A percentile compares a stretch with the other conserved stretches of the same genome.
These are phyloP conservation scores for Pharmacophagus antenor DNA, from an alignment of 2,888 invertebrate species.

Conservation along the genomic window DNA sequence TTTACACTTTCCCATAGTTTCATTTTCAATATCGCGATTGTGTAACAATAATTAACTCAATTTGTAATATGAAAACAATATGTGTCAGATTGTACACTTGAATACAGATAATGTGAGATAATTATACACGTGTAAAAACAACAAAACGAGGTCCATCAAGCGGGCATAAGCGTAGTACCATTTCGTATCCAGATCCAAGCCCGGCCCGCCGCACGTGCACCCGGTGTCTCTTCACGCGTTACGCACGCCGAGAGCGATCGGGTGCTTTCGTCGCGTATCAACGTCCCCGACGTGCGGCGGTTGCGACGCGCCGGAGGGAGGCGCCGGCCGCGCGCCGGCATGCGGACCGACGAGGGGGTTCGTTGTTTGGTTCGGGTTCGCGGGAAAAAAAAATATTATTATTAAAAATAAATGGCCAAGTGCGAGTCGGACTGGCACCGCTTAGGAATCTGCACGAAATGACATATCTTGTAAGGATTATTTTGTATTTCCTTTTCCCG, in stretches of 20 bases:
- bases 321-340: constrained; percentile 65
- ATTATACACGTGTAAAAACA: background rate
- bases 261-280: constrained; percentile 50
- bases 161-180: background rate
- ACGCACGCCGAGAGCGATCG: constrained; percentile 50
- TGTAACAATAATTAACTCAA: too few relatives aligned
- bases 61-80: too few relatives aligned
- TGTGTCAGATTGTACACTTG: too few relatives aligned
- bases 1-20: too few relatives aligned
- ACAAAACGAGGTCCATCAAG: background rate
- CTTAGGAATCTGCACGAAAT: too few relatives aligned
- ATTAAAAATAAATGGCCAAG: background rate
- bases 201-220: background rate
- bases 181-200: background rate
- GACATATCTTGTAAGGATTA: too few relatives aligned
- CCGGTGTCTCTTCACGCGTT: constrained; percentile 11
- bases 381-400: background rate
- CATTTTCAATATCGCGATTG: too few relatives aligned
- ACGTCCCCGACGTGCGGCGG: constrained; percentile 50
- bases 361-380: constrained; percentile 45
- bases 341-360: constrained; percentile 66
- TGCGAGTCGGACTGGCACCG: too few relatives aligned
- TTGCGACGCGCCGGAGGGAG: constrained; percentile 61
- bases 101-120: background rate
- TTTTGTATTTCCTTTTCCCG: too few relatives aligned